Evolutionary conservation across 2,797 vertebrate species (phyloP).

Genomic region (Delichon dasypus): DNA sequence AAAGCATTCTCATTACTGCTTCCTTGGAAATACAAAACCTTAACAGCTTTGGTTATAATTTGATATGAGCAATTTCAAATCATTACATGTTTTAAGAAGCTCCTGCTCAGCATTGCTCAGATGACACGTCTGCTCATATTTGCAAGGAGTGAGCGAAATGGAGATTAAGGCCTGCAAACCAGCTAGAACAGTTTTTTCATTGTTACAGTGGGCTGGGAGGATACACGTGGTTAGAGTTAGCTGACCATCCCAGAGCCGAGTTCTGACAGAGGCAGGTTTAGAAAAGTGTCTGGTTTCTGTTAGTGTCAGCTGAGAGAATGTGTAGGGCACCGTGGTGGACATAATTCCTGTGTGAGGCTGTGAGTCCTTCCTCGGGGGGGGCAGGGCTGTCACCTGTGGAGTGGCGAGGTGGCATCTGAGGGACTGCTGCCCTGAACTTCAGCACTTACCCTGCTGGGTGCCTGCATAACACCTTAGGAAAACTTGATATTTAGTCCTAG

Average conservation of each 20-base stretch:
- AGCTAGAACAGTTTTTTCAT: neutral
- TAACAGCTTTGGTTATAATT: neutral
- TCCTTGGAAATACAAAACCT: neutral
- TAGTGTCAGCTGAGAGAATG: neutral
- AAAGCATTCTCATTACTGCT: neutral
- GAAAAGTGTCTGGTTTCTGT: neutral
- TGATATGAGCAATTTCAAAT: neutral
- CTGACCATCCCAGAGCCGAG: neutral
- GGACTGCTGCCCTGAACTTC: neutral
- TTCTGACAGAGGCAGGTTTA: neutral
- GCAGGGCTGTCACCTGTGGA: neutral
- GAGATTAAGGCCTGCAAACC: neutral
- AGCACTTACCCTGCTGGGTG: neutral
- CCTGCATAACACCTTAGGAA: neutral
- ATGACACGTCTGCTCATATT: fast-evolving
- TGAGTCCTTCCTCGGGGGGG: neutral
- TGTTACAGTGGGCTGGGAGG: neutral
- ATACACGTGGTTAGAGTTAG: fast-evolving
- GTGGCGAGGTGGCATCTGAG: neutral
- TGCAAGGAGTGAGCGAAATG: neutral
- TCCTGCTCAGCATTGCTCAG: neutral
- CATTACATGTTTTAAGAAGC: neutral
- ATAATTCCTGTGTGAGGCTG: fast-evolving
- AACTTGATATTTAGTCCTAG: neutral
- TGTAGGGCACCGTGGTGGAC: fast-evolving